These are phyloP conservation scores for Ahaetulla prasina DNA, from an alignment of 2,113 vertebrate genomes.

Conservation along the genomic window DNA sequence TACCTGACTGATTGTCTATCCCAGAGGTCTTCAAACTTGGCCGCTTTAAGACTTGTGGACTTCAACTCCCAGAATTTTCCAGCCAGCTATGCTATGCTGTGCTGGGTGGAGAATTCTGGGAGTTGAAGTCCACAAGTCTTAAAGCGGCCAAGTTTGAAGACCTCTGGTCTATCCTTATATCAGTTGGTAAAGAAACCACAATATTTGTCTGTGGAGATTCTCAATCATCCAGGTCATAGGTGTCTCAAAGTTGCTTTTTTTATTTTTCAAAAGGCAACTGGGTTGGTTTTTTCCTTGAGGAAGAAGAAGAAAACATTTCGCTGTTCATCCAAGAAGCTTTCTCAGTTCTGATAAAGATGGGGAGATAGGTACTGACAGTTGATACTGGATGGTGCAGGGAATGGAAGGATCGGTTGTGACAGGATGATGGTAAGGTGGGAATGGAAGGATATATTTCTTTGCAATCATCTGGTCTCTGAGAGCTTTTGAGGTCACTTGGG, in stretches of 20 bases:
- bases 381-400: background rate
- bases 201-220: background rate
- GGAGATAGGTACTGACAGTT: background rate
- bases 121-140: too few species aligned
- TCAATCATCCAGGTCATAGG: background rate
- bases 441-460: background rate
- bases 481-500: background rate
- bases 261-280: background rate
- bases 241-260: background rate
- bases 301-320: background rate
- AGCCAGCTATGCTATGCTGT: fast-evolving
- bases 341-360: background rate
- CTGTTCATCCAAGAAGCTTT: background rate
- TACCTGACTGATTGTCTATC: too few species aligned
- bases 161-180: background rate
- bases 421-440: background rate
- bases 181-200: background rate
- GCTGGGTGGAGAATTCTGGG: too few species aligned
- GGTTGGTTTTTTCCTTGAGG: background rate
- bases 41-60: too few species aligned
- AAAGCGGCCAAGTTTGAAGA: too few species aligned
- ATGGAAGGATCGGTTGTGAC: background rate
- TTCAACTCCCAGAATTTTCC: too few species aligned
- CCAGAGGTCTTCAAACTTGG: too few species aligned
- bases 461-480: background rate